phyloP scores from a whole-genome alignment of 2,888 invertebrate species.

The Coleophora flavipennella region DNA sequence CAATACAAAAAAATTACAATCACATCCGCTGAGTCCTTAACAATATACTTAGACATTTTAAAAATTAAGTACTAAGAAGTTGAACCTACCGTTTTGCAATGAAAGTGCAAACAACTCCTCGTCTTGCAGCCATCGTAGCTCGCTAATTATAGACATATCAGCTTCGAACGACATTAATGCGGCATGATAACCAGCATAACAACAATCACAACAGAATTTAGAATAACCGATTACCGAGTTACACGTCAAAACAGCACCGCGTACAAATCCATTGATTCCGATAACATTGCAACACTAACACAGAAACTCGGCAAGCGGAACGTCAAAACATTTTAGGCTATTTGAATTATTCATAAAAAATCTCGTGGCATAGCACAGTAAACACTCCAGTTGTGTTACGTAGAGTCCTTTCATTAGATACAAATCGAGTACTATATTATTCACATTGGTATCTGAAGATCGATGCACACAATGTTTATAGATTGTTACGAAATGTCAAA shows the following conservation, averaged over 20 bases:
- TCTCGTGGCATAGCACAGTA: constrained; percentile 29
- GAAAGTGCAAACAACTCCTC: constrained; percentile 64
- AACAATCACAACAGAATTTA: constrained; percentile 34
- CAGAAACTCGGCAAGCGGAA: constrained; percentile 31
- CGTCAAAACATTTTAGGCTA: constrained; percentile 37
- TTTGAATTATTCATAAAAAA: constrained; percentile 37
- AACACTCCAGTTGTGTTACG: constrained; percentile 11
- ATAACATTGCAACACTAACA: constrained; percentile 49
- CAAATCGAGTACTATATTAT: constrained; percentile 2
- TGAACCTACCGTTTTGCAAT: constrained; percentile 63
- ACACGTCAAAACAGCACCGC: constrained; percentile 32
- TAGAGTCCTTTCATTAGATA: constrained; percentile 12
- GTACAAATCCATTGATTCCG: constrained; percentile 21
- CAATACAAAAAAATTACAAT: too few species aligned
- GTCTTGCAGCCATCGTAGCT: constrained; percentile 65
- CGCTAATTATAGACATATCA: constrained; percentile 69
- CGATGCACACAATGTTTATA: constrained; percentile 19
- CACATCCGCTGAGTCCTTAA: too few species aligned
- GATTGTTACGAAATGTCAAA: constrained; percentile 49
- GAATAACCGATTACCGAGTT: constrained; percentile 29
- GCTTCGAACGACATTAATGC: constrained; percentile 56
- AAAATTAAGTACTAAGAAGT: too few species aligned
- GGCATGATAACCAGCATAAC: constrained; percentile 51
- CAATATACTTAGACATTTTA: too few species aligned
- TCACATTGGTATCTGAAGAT: too few species aligned